Evolutionary conservation across 2,113 vertebrate species (phyloP).

Genomic region (Megaptera novaeangliae): DNA sequence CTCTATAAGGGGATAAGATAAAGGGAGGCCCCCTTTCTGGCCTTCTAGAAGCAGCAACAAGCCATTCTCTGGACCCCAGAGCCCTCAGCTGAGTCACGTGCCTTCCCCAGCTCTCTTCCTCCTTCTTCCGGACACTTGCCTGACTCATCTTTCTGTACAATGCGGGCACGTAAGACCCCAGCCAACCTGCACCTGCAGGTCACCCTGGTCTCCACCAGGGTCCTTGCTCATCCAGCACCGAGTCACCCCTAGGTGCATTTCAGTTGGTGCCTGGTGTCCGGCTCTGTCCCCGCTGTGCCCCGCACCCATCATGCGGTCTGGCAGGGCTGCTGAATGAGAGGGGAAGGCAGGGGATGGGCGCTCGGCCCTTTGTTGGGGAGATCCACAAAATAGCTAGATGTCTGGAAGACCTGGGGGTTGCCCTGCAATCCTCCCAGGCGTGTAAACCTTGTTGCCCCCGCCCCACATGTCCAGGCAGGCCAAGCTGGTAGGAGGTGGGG

Average conservation of each 20-base stretch:
- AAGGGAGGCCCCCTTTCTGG: background rate
- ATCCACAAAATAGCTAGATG: background rate
- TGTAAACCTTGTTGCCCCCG: background rate
- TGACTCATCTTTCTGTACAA: background rate
- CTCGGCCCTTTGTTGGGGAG: background rate
- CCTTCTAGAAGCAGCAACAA: background rate
- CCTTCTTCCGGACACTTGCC: background rate
- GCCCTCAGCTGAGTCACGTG: fast-evolving
- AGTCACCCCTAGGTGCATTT: background rate
- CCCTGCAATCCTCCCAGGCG: background rate
- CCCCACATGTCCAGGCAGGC: background rate
- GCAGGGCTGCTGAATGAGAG: background rate
- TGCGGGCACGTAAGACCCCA: fast-evolving
- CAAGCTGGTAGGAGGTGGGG: background rate
- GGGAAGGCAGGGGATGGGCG: too few relatives aligned
- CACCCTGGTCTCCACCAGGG: background rate
- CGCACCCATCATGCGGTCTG: background rate
- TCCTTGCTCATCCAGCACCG: fast-evolving
- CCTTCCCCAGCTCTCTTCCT: background rate
- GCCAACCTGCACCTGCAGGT: too few relatives aligned
- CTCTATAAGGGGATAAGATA: background rate
- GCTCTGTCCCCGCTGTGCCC: background rate
- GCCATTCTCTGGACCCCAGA: background rate
- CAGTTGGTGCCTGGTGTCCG: fast-evolving
- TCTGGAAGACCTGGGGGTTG: background rate